Conservation (phyloP, 2,888 invertebrate species). For the Crocallis elinguaria region DNA sequence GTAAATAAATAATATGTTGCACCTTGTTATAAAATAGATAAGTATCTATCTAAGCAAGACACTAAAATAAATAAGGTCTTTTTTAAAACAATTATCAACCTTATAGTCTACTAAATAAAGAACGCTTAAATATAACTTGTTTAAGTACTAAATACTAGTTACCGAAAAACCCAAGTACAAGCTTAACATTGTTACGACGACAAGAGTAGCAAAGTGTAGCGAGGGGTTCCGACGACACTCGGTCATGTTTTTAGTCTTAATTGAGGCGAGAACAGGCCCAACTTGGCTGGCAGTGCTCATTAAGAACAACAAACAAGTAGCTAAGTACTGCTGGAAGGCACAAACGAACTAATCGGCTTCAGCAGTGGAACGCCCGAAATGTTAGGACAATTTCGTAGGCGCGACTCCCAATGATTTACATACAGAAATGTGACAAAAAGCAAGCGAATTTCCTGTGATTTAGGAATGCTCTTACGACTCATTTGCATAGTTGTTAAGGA, state of each 20-base stretch:
- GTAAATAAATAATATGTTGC: no score
- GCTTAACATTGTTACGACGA: constrained; percentile 17
- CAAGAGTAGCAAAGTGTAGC: constrained; percentile 39
- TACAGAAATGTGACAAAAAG: constrained; percentile 23
- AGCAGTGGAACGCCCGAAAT: constrained; percentile 38
- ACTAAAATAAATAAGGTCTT: no score
- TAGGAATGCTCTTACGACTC: constrained; percentile 17
- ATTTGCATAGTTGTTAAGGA: constrained; percentile 26
- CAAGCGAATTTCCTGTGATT: constrained; percentile 7
- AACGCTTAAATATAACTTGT: background rate
- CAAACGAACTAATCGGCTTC: constrained; percentile 78
- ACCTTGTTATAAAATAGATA: no score
- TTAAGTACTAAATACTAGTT: constrained; percentile 9
- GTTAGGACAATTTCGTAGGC: constrained; percentile 31
- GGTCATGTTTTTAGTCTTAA: constrained; percentile 80
- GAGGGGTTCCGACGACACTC: constrained; percentile 63
- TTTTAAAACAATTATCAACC: no score
- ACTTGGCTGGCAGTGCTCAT: constrained; percentile 80
- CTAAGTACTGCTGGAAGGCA: constrained; percentile 65
- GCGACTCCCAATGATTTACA: constrained; percentile 29
- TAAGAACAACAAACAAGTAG: constrained; percentile 81
- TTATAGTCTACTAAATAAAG: background rate
- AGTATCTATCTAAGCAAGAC: no score
- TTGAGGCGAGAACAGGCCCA: constrained; percentile 77
- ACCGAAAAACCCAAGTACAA: constrained; percentile 17